Evolutionary conservation across 2,888 invertebrate species (phyloP), one percentile per base, ranked within the genome.

Genomic region (Rhingia campestris): DNA sequence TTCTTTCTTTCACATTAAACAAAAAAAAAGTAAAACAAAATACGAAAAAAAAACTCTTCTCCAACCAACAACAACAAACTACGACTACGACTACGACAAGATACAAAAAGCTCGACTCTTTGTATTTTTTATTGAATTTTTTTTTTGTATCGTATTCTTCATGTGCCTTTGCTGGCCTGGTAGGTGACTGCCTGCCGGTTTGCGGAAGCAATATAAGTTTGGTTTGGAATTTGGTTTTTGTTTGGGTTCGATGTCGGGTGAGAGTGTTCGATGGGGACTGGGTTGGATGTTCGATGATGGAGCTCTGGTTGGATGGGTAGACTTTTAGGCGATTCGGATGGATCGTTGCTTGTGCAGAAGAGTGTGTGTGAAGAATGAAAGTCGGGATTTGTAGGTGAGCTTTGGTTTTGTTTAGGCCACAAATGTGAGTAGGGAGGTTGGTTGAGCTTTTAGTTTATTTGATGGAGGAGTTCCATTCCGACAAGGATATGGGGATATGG

Each of bases 61-160:
- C 61, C 56, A 86, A 80, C 87, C 87, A 86, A 84, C 89, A 88
- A 88, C 89, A 86, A 87, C 72, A 22, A 54, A 67, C 74, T 35
- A 64, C 54, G 58, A 69, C 75, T 32, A 49, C 63, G 59, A 64
- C 74, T 35, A 64, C 54, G 58, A 69, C 75, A 72, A 81, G 77
- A 81, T 81, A 81, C 77, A 74, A 86, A 74, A 81, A 81, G 76
- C 80, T 86, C 76, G 81, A 69, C 72, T 86, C 75, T 76, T 67
- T 64, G 75, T 58, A 67, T 72, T 72, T 69, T 56, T 41, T 43
- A 54, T 53, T 51, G 35, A 56, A 32, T 58, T 59, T 49, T 51
- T 59, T 59, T 39, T 73, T 80, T 32, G 22, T 22, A 2, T 22
- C 22, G 22, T 22, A 22, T 22, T 22, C 58, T 59, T 30, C n/a